Base-by-base conservation (phyloP, 2,888 invertebrate genomes). In the Patella pellucida region DNA sequence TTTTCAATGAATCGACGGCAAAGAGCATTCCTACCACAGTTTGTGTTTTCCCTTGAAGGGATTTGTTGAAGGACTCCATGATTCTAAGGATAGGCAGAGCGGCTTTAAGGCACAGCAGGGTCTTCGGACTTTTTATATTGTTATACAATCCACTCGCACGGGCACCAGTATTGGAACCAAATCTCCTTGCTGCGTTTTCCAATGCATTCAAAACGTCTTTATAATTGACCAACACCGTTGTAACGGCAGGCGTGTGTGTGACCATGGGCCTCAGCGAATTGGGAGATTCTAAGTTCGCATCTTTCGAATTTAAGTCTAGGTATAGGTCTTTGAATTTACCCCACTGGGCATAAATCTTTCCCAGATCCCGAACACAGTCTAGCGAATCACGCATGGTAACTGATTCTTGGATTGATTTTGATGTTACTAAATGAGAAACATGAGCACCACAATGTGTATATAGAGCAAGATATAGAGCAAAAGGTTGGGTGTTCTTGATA, bases 71-170 rank as follows among this genome's bases (percentile, higher is more conserved):
- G n/a, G n/a, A 19, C n/a, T 62, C 62, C 62, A 62, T 62, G n/a
- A 19, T n/a, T 5, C 62, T n/a, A 16, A 62, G 62, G 62, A 62
- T 23, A 19, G n/a, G 62, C 23, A 62, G 23, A 62, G 62, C 16
- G 7, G 11, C n/a, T 23, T 62, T 62, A 7, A 62, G 23, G n/a
- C 62, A 1, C 19, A 62, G 16, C n/a, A 62, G 5, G 5, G 62
- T 62, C 62, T 62, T 12, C n/a, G n/a, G n/a, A 62, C n/a, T 62
- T 1, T 62, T n/a, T 62, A 62, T n/a, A 62, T 62, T 62, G 62
- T 62, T 62, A n/a, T 62, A 62, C 62, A 62, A 62, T n/a, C 62
- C n/a, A 62, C 62, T 62, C 23, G n/a, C 62, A n/a, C 62, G n/a
- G n/a, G 62, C 62, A 62, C 62, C 23, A 23, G 62, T 3, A n/a